These are phyloP conservation scores for Pedionomus torquatus DNA, from an alignment of 2,113 vertebrate genomes.

Conservation along the genomic window DNA sequence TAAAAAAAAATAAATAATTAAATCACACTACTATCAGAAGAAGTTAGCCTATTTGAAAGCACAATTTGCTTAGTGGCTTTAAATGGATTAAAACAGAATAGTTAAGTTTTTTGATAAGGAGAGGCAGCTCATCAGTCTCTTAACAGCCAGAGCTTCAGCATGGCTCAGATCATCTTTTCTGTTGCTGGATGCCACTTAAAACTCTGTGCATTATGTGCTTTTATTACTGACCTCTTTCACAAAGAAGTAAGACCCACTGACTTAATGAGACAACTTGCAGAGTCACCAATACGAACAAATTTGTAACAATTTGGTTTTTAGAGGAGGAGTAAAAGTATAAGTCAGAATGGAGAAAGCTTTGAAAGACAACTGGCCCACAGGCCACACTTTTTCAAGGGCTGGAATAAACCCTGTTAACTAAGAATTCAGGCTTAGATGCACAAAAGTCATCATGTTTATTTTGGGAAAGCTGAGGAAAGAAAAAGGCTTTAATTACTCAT, in stretches of 20 bases:
- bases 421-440: background rate
- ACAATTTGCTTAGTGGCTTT: background rate
- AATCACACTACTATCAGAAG: background rate
- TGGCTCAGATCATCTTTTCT: background rate
- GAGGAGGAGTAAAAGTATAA: background rate
- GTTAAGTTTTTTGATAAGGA: background rate
- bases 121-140: background rate
- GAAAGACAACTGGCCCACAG: background rate
- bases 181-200: background rate
- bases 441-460: conserved; percentile 22
- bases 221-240: background rate
- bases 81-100: background rate
- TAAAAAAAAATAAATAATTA: background rate
- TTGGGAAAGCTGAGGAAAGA: conserved; percentile 31
- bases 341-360: background rate
- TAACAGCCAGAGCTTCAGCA: background rate
- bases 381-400: background rate
- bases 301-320: background rate
- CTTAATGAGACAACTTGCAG: background rate
- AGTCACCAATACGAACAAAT: background rate
- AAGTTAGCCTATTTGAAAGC: background rate
- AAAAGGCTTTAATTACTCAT: conserved; percentile 17
- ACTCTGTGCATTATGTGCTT: background rate
- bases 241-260: background rate
- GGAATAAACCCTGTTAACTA: background rate